Evolutionary conservation across 2,888 invertebrate species (phyloP).

Genomic region (Leptinotarsa tumamoca): DNA sequence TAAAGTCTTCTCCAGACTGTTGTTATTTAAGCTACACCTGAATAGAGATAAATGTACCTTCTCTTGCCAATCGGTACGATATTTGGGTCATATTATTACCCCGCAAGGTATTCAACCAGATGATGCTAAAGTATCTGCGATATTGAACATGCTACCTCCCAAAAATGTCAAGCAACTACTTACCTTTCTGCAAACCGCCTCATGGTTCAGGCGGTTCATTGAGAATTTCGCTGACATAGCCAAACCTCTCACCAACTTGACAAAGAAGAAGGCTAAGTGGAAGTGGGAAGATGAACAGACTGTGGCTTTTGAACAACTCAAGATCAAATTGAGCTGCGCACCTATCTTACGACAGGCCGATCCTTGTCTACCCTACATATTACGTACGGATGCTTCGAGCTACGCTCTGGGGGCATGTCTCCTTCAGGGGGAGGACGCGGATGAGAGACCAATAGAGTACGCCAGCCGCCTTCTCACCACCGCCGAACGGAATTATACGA

Average conservation of each 20-base stretch:
- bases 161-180: slow-evolving; percentile 43
- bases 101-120: slow-evolving; percentile 28
- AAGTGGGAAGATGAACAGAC: slow-evolving; percentile 31
- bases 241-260: not conserved
- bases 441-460: slow-evolving; percentile 49
- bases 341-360: slow-evolving; percentile 48
- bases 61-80: slow-evolving; percentile 36
- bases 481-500: slow-evolving; percentile 51
- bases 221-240: slow-evolving; percentile 11
- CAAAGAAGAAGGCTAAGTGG: slow-evolving; percentile 31
- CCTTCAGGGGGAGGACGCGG: slow-evolving; percentile 48
- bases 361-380: slow-evolving; percentile 41
- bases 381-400: slow-evolving; percentile 51
- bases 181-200: slow-evolving; percentile 47
- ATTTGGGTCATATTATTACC: slow-evolving; percentile 48
- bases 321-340: slow-evolving; percentile 38
- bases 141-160: slow-evolving; percentile 37
- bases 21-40: slow-evolving; percentile 40
- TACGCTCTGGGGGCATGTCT: slow-evolving; percentile 41
- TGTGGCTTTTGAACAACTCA: slow-evolving; percentile 39
- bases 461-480: slow-evolving; percentile 50
- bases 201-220: slow-evolving; percentile 37
- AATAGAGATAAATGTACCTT: slow-evolving; percentile 51
- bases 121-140: slow-evolving; percentile 47
- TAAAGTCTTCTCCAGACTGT: slow-evolving; percentile 40